Evolutionary conservation across 2,888 invertebrate species (phyloP).

Genomic region (Notocelia uddmanniana): DNA sequence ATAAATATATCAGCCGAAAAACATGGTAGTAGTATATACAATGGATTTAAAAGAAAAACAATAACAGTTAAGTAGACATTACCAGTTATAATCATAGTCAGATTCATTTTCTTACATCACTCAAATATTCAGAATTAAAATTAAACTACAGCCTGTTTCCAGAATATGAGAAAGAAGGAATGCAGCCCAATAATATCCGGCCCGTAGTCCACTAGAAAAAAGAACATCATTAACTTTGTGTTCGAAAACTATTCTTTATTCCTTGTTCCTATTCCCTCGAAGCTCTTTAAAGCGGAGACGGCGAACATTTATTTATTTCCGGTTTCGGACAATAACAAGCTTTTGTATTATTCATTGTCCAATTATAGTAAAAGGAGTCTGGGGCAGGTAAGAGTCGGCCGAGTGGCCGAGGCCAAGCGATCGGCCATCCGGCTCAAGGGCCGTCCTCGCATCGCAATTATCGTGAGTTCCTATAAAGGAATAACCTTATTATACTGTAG

Average conservation of each 20-base stretch:
- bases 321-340: conserved; percentile 78
- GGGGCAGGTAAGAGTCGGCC: conserved; percentile 41
- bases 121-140: not conserved
- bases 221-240: conserved; percentile 30
- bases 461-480: conserved; percentile 54
- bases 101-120: not conserved
- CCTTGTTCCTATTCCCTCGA: not conserved
- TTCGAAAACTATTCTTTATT: conserved; percentile 28
- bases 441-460: conserved; percentile 65
- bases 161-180: not conserved
- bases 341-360: conserved; percentile 85
- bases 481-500: conserved; percentile 27
- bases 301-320: conserved; percentile 67
- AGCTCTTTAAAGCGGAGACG: conserved; percentile 47
- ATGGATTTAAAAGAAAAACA: no score
- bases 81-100: not conserved
- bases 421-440: conserved; percentile 63
- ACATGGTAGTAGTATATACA: no score
- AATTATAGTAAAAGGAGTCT: conserved; percentile 83
- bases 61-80: no score
- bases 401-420: conserved; percentile 51
- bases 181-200: not conserved
- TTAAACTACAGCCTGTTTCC: not conserved
- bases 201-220: conserved; percentile 3
- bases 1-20: no score